A percentile compares a stretch with the other conserved stretches of the same genome.
Conservation (phyloP, 2,888 invertebrate genomes). For the Trissonchulus latispiculum region DNA sequence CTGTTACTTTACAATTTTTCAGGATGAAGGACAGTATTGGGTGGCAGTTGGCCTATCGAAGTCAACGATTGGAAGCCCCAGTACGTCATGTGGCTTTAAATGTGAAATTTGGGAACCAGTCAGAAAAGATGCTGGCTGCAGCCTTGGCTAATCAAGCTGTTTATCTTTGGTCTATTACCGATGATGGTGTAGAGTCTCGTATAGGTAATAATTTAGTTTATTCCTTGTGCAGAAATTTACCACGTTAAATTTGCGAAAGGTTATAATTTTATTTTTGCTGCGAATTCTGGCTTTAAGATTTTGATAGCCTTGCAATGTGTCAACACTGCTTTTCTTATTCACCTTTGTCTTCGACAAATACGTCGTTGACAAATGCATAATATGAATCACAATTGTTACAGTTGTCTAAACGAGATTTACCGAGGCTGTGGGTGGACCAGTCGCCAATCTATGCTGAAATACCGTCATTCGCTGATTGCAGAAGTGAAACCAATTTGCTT, state of each 20-base stretch:
- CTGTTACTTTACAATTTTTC: too few species aligned
- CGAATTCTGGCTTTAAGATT: background rate
- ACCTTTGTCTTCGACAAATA: too few species aligned
- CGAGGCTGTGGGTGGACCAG: too few species aligned
- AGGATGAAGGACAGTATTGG: slow-evolving; percentile 89
- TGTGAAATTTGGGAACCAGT: slow-evolving; percentile 47
- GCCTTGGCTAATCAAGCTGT: slow-evolving; percentile 29
- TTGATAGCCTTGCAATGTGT: background rate
- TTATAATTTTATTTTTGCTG: background rate
- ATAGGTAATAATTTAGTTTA: slow-evolving; percentile 20
- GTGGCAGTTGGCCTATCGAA: slow-evolving; percentile 89
- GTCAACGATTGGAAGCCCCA: slow-evolving; percentile 66
- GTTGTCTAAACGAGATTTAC: too few species aligned
- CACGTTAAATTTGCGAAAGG: background rate
- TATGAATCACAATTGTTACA: too few species aligned
- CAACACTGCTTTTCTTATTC: too few species aligned
- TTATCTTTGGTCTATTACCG: slow-evolving; percentile 65
- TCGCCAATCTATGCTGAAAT: too few species aligned
- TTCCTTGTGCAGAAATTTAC: background rate
- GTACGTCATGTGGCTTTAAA: slow-evolving; percentile 88
- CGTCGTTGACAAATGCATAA: too few species aligned
- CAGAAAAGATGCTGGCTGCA: slow-evolving; percentile 36
- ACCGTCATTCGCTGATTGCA: too few species aligned
- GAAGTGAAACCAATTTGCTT: too few species aligned
- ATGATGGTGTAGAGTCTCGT: slow-evolving; percentile 53